phyloP scores from a whole-genome alignment of 2,113 vertebrate genomes.

The Capra hircus region DNA sequence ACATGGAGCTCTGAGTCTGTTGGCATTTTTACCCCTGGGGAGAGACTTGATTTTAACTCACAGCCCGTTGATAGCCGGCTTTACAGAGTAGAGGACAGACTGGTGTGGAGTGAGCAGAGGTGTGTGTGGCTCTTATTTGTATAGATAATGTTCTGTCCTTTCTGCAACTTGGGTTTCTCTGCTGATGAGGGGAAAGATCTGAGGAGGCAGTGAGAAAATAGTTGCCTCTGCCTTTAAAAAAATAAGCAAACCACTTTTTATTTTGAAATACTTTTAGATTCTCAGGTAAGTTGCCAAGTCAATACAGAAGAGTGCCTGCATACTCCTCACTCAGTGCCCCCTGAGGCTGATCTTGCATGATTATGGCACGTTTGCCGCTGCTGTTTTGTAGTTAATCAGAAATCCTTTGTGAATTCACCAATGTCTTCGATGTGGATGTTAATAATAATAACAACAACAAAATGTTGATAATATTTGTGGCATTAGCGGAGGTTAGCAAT shows the following conservation, averaged over 20 bases:
- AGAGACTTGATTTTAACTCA: not conserved
- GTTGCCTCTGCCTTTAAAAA: not conserved
- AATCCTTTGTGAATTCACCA: not conserved
- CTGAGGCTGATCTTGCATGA: not conserved
- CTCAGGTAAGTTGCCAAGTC: not conserved
- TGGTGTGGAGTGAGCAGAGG: not conserved
- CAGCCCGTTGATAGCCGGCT: not conserved
- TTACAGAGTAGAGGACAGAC: not conserved
- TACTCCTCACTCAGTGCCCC: not conserved
- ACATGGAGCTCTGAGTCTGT: not conserved
- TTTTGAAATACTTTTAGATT: not conserved
- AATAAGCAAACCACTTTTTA: not conserved
- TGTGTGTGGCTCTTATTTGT: not conserved
- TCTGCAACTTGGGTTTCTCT: not conserved
- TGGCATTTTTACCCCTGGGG: not conserved
- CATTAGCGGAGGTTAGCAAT: not conserved
- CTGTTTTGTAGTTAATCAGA: not conserved
- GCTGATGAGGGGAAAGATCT: not conserved
- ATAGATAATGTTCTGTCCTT: not conserved
- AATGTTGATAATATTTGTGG: not conserved
- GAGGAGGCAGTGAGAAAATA: not conserved
- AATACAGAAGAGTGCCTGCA: not conserved
- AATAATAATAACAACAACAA: not conserved
- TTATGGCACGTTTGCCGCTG: rapidly evolving
- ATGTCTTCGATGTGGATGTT: not conserved